These are phyloP conservation scores for Phalacrocorax carbo DNA, from an alignment of 2,113 vertebrate genomes.

Conservation along the genomic window DNA sequence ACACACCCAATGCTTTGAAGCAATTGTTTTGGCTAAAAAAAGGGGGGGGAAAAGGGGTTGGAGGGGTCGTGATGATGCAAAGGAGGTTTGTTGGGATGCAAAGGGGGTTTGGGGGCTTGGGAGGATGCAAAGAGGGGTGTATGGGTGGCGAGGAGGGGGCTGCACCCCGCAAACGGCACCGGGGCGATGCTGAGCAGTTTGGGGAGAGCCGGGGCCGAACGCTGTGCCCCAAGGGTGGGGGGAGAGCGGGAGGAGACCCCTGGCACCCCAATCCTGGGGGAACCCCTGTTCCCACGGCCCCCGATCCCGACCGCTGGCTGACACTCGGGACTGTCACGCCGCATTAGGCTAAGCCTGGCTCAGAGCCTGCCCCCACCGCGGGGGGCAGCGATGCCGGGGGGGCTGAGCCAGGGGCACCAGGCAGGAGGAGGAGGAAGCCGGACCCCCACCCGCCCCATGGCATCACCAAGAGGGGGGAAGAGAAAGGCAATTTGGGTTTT, in stretches of 20 bases:
- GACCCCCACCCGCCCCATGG: background rate
- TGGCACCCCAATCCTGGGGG: background rate
- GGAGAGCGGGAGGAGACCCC: background rate
- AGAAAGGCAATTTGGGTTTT: background rate
- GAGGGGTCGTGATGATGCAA: background rate
- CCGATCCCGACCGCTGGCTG: background rate
- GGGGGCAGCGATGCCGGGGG: background rate
- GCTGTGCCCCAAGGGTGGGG: background rate
- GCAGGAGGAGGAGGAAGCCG: background rate
- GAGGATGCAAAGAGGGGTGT: no score
- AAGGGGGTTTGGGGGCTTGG: no score
- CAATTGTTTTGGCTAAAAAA: background rate
- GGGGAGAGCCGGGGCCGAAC: no score
- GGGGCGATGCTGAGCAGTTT: background rate
- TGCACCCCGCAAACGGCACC: background rate
- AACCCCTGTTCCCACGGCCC: background rate
- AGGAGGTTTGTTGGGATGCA: no score
- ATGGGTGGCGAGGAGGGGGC: background rate
- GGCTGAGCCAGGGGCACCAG: background rate
- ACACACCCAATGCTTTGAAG: background rate
- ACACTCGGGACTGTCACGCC: background rate
- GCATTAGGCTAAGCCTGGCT: background rate
- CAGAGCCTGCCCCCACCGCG: background rate
- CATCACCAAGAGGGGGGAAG: background rate
- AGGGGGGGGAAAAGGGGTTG: no score